These are phyloP conservation scores for Thalpophila matura DNA, from an alignment of 2,888 invertebrate genomes.

Conservation along the genomic window DNA sequence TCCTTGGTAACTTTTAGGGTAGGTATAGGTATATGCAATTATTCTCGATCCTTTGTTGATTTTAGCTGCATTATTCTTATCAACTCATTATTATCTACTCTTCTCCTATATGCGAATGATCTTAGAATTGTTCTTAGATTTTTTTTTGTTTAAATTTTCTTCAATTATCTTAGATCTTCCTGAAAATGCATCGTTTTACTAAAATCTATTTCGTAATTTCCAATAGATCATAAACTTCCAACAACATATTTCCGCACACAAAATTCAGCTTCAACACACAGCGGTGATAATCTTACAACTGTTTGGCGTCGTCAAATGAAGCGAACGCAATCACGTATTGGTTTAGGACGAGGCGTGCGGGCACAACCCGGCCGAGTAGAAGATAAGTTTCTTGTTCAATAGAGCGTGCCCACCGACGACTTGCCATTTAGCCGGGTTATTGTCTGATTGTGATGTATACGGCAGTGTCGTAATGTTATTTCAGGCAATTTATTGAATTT, in stretches of 20 bases:
- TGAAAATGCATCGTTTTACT: too few species aligned
- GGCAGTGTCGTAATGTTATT: slow-evolving; percentile 48
- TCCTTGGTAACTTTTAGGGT: too few species aligned
- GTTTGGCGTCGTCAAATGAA: slow-evolving; percentile 67
- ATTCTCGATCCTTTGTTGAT: too few species aligned
- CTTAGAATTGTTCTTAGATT: too few species aligned
- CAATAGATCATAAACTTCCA: slow-evolving; percentile 24
- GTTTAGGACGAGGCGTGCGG: slow-evolving; percentile 68
- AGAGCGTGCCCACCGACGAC: slow-evolving; percentile 56
- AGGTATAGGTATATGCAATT: too few species aligned
- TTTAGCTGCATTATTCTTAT: too few species aligned
- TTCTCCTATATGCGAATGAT: too few species aligned
- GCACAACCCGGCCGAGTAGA: slow-evolving; percentile 50
- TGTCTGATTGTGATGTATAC: slow-evolving; percentile 60
- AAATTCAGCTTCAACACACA: slow-evolving; percentile 36
- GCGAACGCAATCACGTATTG: slow-evolving; percentile 68
- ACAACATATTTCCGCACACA: slow-evolving; percentile 30
- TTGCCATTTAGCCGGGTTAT: slow-evolving; percentile 61
- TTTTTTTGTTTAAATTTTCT: too few species aligned
- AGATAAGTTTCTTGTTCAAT: slow-evolving; percentile 57
- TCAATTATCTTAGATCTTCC: too few species aligned
- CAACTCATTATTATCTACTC: too few species aligned
- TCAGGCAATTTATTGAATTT: slow-evolving; percentile 54
- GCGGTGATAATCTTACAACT: slow-evolving; percentile 57
- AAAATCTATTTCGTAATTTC: not conserved